Base-by-base conservation (phyloP, 2,888 invertebrate species). In the Fissipunctia ypsillon region DNA sequence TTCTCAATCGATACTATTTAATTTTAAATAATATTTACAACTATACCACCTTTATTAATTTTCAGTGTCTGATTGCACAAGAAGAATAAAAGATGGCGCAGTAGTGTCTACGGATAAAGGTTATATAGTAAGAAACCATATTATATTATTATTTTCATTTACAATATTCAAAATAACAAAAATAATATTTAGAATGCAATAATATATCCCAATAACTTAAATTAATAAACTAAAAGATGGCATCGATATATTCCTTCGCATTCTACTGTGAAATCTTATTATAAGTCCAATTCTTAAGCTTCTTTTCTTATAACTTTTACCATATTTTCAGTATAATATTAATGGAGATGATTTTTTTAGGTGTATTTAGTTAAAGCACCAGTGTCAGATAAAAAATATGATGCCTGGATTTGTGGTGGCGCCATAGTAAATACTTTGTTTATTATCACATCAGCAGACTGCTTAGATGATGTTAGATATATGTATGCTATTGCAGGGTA, bases 81-180 rank as follows among this genome's bases (percentile, higher is more conserved):
- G 87, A 61, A 84, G 87, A 72, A 87, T 88, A 48, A 77, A 61
- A 48, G 75, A 68, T 57, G 84, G 84, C 0, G 38, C 38, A 19
- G 1, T 3, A 19, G 69, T 86, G 14, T 41, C 63, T 10, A n/a
- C 56, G 19, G 69, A 82, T 1, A 85, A 87, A 69, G 78, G 38
- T 57, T 75, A 75, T 48, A 16, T 38, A 31, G 75, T 75, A 67
- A 67, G 45, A 41, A 14, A 54, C 1, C 35, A 25, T n/a, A 25
- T 4, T 31, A 28, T 28, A 19, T 43, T 54, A 67, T n/a, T 64
- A 48, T 48, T 48, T 31, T 9, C 3, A 31, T n/a, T 3, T 10
- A 63, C 5, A n/a, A 31, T 64, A 31, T 16, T 31, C 14, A 45
- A 9, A 63, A 63, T 14, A 28, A 28, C 12, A 43, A 0, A 45